Evolutionary conservation across 2,888 invertebrate genomes (phyloP).

Genomic region (Bellardia bayeri): DNA sequence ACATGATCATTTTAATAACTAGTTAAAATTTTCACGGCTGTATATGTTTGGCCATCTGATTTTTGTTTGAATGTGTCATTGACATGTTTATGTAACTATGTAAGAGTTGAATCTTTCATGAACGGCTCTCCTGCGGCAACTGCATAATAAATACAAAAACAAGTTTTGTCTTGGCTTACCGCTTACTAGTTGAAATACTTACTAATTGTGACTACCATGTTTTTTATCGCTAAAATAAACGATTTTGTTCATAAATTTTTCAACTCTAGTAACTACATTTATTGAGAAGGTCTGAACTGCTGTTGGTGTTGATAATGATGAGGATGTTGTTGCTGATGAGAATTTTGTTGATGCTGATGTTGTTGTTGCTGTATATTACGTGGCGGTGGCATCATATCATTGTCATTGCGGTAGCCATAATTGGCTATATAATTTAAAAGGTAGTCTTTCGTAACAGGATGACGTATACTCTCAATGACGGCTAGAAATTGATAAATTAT

Average conservation of each 20-base stretch:
- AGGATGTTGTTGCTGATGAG: slow-evolving; percentile 51
- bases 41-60: slow-evolving; percentile 10
- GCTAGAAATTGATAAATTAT: slow-evolving; percentile 85
- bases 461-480: slow-evolving; percentile 91
- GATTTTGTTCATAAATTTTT: too few species aligned
- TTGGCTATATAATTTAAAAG: slow-evolving; percentile 90
- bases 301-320: slow-evolving; percentile 68
- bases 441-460: slow-evolving; percentile 93
- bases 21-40: slow-evolving; percentile 33
- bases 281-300: slow-evolving; percentile 55
- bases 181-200: too few species aligned
- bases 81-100: background rate
- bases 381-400: slow-evolving; percentile 90
- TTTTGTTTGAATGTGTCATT: slow-evolving; percentile 2
- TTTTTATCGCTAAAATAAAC: too few species aligned
- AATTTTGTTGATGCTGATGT: slow-evolving; percentile 49
- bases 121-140: too few species aligned
- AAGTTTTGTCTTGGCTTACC: too few species aligned
- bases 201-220: too few species aligned
- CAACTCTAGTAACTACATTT: background rate
- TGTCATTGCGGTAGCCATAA: slow-evolving; percentile 88
- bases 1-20: slow-evolving; percentile 24
- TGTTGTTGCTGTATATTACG: slow-evolving; percentile 60
- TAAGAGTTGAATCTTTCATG: too few species aligned
- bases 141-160: too few species aligned